Percentiles rank a stretch among this genome's conserved stretches.
These are phyloP conservation scores for Cyprinella venusta DNA, from an alignment of 2,797 vertebrate species.

Conservation along the genomic window DNA sequence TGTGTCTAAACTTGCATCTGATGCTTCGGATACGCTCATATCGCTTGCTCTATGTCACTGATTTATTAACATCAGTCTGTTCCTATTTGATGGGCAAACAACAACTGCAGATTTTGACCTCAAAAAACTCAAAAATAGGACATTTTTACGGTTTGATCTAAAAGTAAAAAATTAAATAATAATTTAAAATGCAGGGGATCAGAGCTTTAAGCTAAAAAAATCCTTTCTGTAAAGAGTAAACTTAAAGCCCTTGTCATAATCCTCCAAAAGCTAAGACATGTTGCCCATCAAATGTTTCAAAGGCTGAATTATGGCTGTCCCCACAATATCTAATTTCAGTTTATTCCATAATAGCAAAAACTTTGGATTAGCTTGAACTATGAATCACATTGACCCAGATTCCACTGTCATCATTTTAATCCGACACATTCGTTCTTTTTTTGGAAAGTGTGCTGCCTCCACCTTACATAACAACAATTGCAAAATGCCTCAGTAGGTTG, in stretches of 20 bases:
- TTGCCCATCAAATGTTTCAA: background rate
- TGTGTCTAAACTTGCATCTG: conserved; percentile 11
- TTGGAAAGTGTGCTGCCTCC: background rate
- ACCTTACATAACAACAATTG: background rate
- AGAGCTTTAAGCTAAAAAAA: background rate
- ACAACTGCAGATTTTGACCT: background rate
- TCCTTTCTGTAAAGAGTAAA: background rate
- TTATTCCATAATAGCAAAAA: background rate
- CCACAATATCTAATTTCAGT: conserved; percentile 5
- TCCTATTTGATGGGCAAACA: background rate
- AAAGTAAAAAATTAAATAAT: background rate
- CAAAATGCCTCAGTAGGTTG: background rate
- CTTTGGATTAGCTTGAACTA: background rate
- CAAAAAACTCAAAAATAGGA: background rate
- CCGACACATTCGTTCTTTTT: background rate
- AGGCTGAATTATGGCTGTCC: background rate
- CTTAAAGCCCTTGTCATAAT: background rate
- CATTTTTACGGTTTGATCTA: background rate
- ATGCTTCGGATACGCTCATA: background rate
- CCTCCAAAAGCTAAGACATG: too few relatives aligned
- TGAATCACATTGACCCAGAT: conserved; percentile 11
- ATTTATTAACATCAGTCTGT: background rate
- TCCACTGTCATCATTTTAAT: conserved; percentile 2
- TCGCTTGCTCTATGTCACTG: background rate
- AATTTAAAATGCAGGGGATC: background rate